Percentiles rank a stretch among this genome's conserved stretches.
Conservation (phyloP, 2,113 vertebrate genomes). For the Gopherus flavomarginatus region DNA sequence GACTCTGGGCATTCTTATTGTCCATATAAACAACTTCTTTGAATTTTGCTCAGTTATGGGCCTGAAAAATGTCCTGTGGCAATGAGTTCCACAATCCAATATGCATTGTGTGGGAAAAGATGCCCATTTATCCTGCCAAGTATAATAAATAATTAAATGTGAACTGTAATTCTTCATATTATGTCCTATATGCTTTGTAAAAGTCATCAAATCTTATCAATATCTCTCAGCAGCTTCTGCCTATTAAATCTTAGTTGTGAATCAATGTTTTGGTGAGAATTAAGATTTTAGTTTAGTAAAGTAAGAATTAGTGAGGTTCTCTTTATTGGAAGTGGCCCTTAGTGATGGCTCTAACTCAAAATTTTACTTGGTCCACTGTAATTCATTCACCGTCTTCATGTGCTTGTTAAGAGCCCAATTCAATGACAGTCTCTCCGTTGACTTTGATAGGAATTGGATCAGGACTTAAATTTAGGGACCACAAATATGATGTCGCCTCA, state of each 20-base stretch:
- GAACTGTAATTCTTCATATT: too few relatives aligned
- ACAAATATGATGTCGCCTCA: not conserved
- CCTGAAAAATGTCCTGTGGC: too few relatives aligned
- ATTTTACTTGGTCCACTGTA: not conserved
- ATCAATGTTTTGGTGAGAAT: not conserved
- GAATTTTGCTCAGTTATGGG: too few relatives aligned
- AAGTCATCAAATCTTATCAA: not conserved
- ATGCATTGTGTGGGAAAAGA: too few relatives aligned
- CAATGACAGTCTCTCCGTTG: not conserved
- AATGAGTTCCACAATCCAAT: too few relatives aligned
- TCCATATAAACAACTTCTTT: too few relatives aligned
- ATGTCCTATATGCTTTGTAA: not conserved
- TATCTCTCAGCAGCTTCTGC: not conserved
- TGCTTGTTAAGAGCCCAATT: not conserved
- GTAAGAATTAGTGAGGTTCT: not conserved
- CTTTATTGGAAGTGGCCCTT: not conserved
- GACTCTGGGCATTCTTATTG: too few relatives aligned
- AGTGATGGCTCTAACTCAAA: not conserved
- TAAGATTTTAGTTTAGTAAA: not conserved
- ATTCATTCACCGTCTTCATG: not conserved
- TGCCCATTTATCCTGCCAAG: too few relatives aligned
- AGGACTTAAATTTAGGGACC: constrained; percentile 44
- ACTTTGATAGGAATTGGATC: constrained; percentile 44
- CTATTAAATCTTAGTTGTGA: not conserved
- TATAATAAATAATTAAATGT: too few relatives aligned